Evolutionary conservation across 2,113 vertebrate species (phyloP).

Genomic region (Xenopus borealis): DNA sequence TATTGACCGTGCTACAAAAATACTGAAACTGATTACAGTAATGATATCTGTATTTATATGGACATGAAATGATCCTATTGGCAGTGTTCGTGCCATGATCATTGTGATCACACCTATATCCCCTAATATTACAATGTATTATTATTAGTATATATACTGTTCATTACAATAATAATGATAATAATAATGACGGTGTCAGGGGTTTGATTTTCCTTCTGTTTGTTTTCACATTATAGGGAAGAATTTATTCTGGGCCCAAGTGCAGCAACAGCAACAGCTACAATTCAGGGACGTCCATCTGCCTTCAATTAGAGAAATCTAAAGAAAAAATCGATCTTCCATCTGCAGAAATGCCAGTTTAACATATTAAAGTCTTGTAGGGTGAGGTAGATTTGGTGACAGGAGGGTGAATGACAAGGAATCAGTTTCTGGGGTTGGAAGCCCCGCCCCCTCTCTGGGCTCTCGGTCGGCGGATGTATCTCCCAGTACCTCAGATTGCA

Average conservation of each 20-base stretch:
- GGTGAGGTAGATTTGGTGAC: slow-evolving; percentile 91
- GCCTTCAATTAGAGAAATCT: slow-evolving; percentile 96
- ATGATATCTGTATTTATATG: too few species aligned
- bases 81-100: too few species aligned
- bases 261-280: slow-evolving; percentile 49
- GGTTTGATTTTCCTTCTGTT: neutral
- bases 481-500: slow-evolving; percentile 14
- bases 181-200: too few species aligned
- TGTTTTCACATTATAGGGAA: slow-evolving; percentile 47
- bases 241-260: slow-evolving; percentile 63
- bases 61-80: too few species aligned
- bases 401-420: slow-evolving; percentile 89
- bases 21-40: too few species aligned
- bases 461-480: too few species aligned
- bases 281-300: slow-evolving; percentile 81
- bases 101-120: too few species aligned
- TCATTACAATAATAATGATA: too few species aligned
- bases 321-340: slow-evolving; percentile 97
- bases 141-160: too few species aligned
- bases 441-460: slow-evolving; percentile 48
- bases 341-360: slow-evolving; percentile 91
- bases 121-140: too few species aligned
- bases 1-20: too few species aligned
- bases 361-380: slow-evolving; percentile 97
- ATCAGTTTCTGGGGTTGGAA: slow-evolving; percentile 84